Evolutionary conservation across 2,888 invertebrate species (phyloP).

Genomic region (Tromatobia lineatoria): DNA sequence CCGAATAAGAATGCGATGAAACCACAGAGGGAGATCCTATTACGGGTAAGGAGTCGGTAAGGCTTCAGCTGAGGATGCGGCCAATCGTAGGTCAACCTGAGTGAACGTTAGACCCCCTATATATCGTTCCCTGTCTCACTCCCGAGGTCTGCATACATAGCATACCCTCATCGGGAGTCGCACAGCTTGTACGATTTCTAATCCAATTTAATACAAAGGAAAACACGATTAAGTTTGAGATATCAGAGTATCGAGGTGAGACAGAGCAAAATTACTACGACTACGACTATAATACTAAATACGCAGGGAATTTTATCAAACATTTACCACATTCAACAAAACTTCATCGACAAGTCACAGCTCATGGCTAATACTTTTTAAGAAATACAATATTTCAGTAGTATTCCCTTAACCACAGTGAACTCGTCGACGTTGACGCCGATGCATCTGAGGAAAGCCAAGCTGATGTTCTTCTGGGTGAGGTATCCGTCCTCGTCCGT

Average conservation of each 20-base stretch:
- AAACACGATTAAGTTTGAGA: slow-evolving; percentile 83
- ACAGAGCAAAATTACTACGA: slow-evolving; percentile 39
- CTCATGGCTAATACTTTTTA: neutral
- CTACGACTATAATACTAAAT: slow-evolving; percentile 4
- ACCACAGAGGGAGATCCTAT: slow-evolving; percentile 85
- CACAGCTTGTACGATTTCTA: slow-evolving; percentile 85
- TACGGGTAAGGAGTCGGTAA: slow-evolving; percentile 84
- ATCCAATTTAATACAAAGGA: slow-evolving; percentile 84
- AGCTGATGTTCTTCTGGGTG: slow-evolving; percentile 99
- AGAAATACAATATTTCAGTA: slow-evolving; percentile 59
- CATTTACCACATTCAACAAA: slow-evolving; percentile 40
- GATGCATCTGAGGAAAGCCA: slow-evolving; percentile 99
- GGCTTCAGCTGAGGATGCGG: slow-evolving; percentile 85
- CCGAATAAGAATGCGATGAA: slow-evolving; percentile 84
- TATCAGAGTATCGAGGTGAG: slow-evolving; percentile 70
- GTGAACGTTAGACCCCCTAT: slow-evolving; percentile 73
- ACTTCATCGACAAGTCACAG: neutral
- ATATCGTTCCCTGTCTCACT: slow-evolving; percentile 49
- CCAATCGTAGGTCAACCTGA: slow-evolving; percentile 84
- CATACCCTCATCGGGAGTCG: slow-evolving; percentile 71
- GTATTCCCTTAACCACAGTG: slow-evolving; percentile 93
- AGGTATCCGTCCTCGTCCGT: slow-evolving; percentile 99
- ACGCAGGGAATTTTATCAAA: neutral
- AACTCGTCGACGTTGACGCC: slow-evolving; percentile 99
- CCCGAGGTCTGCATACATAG: slow-evolving; percentile 41